Percentiles rank a stretch among this genome's conserved stretches.
These are phyloP conservation scores for Vipera ursinii DNA, from an alignment of 2,797 vertebrate genomes.

Conservation along the genomic window DNA sequence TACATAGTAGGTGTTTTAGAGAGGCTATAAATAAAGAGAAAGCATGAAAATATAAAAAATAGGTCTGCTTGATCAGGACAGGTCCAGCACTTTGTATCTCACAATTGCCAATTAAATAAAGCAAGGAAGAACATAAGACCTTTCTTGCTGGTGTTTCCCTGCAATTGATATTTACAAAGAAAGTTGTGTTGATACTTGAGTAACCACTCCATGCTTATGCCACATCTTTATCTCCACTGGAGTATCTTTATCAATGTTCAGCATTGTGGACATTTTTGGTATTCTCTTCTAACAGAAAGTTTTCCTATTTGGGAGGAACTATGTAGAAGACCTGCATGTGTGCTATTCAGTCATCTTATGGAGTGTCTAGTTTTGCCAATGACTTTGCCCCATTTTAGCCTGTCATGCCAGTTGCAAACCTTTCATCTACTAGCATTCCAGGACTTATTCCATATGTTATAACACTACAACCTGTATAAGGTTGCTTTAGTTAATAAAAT, in stretches of 20 bases:
- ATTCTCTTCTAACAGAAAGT: background rate
- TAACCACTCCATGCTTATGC: too few species aligned
- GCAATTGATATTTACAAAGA: too few species aligned
- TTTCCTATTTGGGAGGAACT: background rate
- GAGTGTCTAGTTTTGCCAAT: background rate
- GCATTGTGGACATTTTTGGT: background rate
- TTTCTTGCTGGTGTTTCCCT: too few species aligned
- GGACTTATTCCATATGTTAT: background rate
- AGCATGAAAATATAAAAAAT: too few species aligned
- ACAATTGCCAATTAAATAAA: too few species aligned
- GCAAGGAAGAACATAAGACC: too few species aligned
- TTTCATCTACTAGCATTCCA: background rate
- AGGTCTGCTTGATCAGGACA: too few species aligned
- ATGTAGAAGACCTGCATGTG: background rate
- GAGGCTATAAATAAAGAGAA: too few species aligned
- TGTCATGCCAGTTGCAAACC: background rate
- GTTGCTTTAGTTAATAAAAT: background rate
- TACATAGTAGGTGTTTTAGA: background rate
- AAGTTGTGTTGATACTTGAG: background rate
- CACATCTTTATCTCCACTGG: too few species aligned
- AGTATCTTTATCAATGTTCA: background rate
- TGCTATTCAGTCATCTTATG: background rate
- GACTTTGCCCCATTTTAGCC: background rate
- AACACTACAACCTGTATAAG: background rate
- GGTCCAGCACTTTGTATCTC: too few species aligned